Conservation (phyloP, 2,888 invertebrate species). For the Ctenicera cuprea region DNA sequence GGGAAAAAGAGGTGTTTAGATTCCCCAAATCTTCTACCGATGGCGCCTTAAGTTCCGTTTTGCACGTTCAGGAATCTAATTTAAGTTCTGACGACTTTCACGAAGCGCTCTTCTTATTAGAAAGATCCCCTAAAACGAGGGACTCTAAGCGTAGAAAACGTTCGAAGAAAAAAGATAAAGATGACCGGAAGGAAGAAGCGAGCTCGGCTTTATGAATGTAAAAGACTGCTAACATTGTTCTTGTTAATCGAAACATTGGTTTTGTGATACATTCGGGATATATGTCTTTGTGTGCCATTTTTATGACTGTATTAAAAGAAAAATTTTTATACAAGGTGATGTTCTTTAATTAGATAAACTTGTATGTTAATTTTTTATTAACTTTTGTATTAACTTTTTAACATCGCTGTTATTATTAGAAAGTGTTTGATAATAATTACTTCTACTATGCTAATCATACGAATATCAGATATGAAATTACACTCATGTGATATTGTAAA, state of each 20-base stretch:
- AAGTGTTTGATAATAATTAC: slow-evolving; percentile 47
- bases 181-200: slow-evolving; percentile 71
- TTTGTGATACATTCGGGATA: slow-evolving; percentile 61
- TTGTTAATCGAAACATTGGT: slow-evolving; percentile 62
- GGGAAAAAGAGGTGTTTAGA: slow-evolving; percentile 74
- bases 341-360: slow-evolving; percentile 35
- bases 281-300: slow-evolving; percentile 51
- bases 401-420: slow-evolving; percentile 47
- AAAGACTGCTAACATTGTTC: slow-evolving; percentile 65
- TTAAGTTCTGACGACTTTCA: slow-evolving; percentile 77
- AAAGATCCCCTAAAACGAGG: slow-evolving; percentile 74
- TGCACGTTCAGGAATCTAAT: slow-evolving; percentile 76
- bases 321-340: slow-evolving; percentile 47
- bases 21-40: slow-evolving; percentile 77
- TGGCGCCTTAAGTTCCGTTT: slow-evolving; percentile 76
- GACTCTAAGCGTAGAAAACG: slow-evolving; percentile 73
- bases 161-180: slow-evolving; percentile 72
- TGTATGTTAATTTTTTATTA: slow-evolving; percentile 48
- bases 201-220: slow-evolving; percentile 72
- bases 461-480: slow-evolving; percentile 39
- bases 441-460: slow-evolving; percentile 38
- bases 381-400: slow-evolving; percentile 51
- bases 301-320: slow-evolving; percentile 41
- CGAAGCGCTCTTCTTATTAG: slow-evolving; percentile 75
- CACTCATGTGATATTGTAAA: slow-evolving; percentile 45